A percentile compares a stretch with the other conserved stretches of the same genome.
Conservation (phyloP, 2,888 invertebrate species). For the Leptinotarsa haldemani region DNA sequence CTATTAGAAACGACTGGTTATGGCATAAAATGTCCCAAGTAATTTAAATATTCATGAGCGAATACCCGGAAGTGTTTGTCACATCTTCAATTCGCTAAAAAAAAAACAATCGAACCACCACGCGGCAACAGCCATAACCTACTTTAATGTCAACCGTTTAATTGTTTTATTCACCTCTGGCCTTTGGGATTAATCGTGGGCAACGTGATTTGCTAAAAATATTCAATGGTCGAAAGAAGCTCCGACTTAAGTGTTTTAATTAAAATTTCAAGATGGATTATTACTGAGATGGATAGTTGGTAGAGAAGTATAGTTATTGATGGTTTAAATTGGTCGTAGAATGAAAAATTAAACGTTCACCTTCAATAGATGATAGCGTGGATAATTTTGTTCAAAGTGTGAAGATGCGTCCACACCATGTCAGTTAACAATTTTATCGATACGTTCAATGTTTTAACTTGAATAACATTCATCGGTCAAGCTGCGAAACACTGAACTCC, state of each 20-base stretch:
- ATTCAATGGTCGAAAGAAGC: conserved; percentile 4
- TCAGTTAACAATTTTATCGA: too few species aligned
- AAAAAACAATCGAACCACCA: conserved; percentile 27
- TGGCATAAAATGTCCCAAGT: neutral
- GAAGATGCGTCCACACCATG: too few species aligned
- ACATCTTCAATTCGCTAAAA: conserved; percentile 29
- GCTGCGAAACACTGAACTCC: too few species aligned
- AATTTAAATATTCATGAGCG: conserved; percentile 21
- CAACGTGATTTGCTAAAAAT: conserved; percentile 32
- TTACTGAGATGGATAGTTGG: neutral
- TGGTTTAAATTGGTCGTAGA: neutral
- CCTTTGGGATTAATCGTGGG: conserved; percentile 37
- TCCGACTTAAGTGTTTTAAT: neutral
- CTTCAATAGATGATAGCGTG: neutral
- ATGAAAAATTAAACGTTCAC: neutral
- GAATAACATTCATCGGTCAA: too few species aligned
- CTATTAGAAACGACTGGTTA: conserved; percentile 9
- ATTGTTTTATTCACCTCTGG: conserved; percentile 41
- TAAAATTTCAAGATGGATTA: neutral
- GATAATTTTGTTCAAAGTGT: neutral
- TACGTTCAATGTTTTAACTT: too few species aligned
- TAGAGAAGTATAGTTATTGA: neutral
- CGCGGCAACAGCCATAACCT: conserved; percentile 36
- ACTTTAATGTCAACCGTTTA: conserved; percentile 36
- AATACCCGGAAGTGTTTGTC: conserved; percentile 27